These are phyloP conservation scores for Cyclopterus lumpus DNA, from an alignment of 2,797 vertebrate genomes.

Conservation along the genomic window DNA sequence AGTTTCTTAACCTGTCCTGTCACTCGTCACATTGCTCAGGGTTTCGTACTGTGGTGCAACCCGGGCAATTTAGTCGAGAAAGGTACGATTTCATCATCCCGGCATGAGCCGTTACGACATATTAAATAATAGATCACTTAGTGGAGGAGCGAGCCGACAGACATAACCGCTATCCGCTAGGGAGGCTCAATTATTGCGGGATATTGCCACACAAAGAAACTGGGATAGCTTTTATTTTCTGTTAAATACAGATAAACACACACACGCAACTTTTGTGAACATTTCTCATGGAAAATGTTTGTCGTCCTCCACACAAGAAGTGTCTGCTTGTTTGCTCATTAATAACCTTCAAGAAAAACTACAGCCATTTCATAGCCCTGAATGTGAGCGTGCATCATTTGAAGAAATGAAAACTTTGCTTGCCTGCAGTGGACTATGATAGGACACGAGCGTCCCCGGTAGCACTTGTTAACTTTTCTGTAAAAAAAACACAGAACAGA, in stretches of 20 bases:
- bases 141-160: conserved; percentile 24
- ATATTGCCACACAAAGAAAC: background rate
- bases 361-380: background rate
- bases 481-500: conserved; percentile 80
- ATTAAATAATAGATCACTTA: conserved; percentile 54
- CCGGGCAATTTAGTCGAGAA: conserved; percentile 6
- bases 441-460: conserved; percentile 97
- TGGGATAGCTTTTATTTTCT: conserved; percentile 16
- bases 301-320: background rate
- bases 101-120: conserved; percentile 38
- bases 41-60: too few species aligned
- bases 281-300: conserved; percentile 41
- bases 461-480: conserved; percentile 99
- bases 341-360: background rate
- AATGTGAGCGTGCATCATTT: background rate
- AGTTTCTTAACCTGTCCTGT: too few species aligned
- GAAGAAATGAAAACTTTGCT: conserved; percentile 51
- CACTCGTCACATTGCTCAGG: too few species aligned
- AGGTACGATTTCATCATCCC: conserved; percentile 36
- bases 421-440: conserved; percentile 99
- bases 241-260: conserved; percentile 33
- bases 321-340: background rate
- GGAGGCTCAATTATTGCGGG: conserved; percentile 16
- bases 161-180: conserved; percentile 10
- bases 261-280: conserved; percentile 3